Evolutionary conservation across 2,797 vertebrate genomes (phyloP), one percentile per base, ranked within the genome.

Genomic region (Sebastes diaconus): DNA sequence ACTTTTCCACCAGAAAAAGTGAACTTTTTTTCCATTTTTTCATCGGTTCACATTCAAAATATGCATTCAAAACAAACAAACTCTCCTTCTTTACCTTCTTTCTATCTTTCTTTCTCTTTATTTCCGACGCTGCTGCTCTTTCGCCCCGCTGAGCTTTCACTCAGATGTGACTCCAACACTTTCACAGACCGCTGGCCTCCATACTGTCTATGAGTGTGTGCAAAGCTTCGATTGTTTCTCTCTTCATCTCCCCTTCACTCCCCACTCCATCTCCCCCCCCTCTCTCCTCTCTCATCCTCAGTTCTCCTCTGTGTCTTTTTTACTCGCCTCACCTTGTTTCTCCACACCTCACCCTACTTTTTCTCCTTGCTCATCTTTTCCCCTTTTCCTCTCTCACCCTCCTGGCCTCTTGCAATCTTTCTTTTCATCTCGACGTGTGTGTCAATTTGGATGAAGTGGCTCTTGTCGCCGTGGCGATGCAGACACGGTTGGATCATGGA

Each of bases 91-190:
- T 61, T 27, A 32, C 61, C 34, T 36, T 72, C 63, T 69, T 39
- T 73, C 52, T 73, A 10, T 64, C 36, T 36, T 39, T 30, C 22
- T 52, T 34, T 36, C 32, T 50, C 36, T 75, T 68, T 70, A 30
- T 84, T 70, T 76, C 27, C 2, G 27, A 32, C 58, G 72, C 73
- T 64, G 58, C 83, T 72, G 72, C 68, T 88, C 86, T 86, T 78
- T 87, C 42, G 58, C 85, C 84, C 68, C 8, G 60, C 83, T 84
- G 86, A 82, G 70, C 74, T 79, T 67, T 88, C 85, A 82, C 75
- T 93, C 76, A 90, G 82, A 83, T 84, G 83, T 77, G 77, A 90
- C 86, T 77, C 74, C 32, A 79, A 69, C 81, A 80, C 73, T 89
- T 89, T 88, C 84, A 82, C 85, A 87, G 75, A 74, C 81, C 24